A percentile compares a stretch with the other conserved stretches of the same genome.
These are phyloP conservation scores for Okamejei kenojei DNA, from an alignment of 2,797 vertebrate species.

Conservation along the genomic window DNA sequence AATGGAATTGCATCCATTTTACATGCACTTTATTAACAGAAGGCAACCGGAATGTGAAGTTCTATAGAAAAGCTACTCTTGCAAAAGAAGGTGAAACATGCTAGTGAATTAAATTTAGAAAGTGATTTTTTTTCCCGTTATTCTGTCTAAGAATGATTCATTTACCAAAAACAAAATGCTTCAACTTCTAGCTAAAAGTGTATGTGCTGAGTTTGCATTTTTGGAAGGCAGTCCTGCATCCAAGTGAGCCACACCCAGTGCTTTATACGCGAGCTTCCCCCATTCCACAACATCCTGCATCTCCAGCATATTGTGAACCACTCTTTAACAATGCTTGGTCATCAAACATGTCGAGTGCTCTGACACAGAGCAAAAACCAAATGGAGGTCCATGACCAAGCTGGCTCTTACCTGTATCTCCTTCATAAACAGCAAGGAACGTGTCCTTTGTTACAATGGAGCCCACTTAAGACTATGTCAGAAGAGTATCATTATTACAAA, in stretches of 20 bases:
- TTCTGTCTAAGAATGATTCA: background rate
- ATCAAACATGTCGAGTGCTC: background rate
- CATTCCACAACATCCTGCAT: background rate
- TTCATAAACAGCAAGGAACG: background rate
- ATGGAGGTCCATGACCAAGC: background rate
- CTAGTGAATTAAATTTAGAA: background rate
- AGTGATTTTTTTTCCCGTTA: constrained; percentile 10
- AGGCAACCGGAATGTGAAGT: constrained; percentile 34
- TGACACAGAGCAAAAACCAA: background rate
- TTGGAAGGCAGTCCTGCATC: constrained; percentile 16
- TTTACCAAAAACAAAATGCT: constrained; percentile 23
- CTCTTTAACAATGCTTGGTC: background rate
- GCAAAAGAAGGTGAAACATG: background rate
- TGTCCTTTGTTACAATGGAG: constrained; percentile 26
- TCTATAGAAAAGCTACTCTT: constrained; percentile 17
- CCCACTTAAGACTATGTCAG: constrained; percentile 22
- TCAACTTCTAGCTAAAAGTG: background rate
- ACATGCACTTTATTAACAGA: constrained; percentile 33
- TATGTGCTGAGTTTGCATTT: background rate
- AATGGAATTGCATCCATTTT: constrained; percentile 26
- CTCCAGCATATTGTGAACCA: background rate
- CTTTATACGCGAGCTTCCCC: background rate
- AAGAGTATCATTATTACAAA: background rate
- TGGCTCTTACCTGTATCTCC: background rate
- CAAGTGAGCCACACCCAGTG: background rate